Evolutionary conservation across 2,888 invertebrate species (phyloP), one percentile per base, ranked within the genome.

Genomic region (Hedychridium roseum): DNA sequence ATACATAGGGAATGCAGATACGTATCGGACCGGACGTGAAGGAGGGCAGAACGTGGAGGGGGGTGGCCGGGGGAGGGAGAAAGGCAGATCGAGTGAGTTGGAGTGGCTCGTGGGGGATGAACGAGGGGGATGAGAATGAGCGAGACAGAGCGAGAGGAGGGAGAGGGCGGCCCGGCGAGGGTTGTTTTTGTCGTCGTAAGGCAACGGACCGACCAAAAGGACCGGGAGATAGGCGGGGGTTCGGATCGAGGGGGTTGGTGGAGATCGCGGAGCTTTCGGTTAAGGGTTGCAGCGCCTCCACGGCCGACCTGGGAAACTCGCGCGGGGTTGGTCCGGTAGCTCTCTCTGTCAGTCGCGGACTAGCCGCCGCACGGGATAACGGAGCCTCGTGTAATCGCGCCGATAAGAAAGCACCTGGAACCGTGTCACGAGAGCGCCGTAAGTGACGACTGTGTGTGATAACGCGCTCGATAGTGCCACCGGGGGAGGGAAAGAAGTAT

Each of bases 341-440:
- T 64, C 69, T 50, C 60, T 71, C n/a, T n/a, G n/a, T n/a, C 73
- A 76, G 75, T 76, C 67, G 76, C 70, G 68, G 62, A 67, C 64
- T 62, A 66, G 60, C 68, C 69, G 66, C 65, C 65, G 68, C 70
- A 68, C 70, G 66, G 55, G 56, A 68, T 54, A 63, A 60, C 61
- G 52, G 38, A 46, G 41, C n/a, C 40, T 54, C 51, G 53, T 40
- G 43, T 46, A 59, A 55, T 54, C 64, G 56, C 45, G 59, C 28
- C 16, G 39, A 6, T 23, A 23, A 23, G 23, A 23, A 23, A 5
- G 23, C 9, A 23, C 5, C n/a, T n/a, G n/a, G n/a, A n/a, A n/a
- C n/a, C n/a, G n/a, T n/a, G n/a, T n/a, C n/a, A n/a, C n/a, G n/a
- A n/a, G n/a, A n/a, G n/a, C n/a, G n/a, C n/a, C n/a, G n/a, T n/a